Percentiles rank a stretch among this genome's conserved stretches.
These are phyloP conservation scores for Pseudopleuronectes americanus DNA, from an alignment of 2,797 vertebrate genomes.

Conservation along the genomic window DNA sequence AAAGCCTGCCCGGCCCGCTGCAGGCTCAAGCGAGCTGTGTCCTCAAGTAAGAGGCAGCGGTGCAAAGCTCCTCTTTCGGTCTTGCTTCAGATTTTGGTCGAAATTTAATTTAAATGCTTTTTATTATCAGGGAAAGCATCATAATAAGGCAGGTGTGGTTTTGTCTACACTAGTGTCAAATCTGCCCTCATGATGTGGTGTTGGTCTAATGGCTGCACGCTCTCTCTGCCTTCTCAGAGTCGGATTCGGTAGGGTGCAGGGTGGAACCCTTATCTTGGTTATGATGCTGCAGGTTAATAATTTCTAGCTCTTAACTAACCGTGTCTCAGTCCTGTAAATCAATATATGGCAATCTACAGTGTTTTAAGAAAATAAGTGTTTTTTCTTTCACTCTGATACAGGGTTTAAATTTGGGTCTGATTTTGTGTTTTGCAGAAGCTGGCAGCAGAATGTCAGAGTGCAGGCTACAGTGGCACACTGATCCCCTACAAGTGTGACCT, in stretches of 20 bases:
- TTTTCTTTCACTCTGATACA: background rate
- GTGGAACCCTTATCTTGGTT: constrained; percentile 14
- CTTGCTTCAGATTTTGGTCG: constrained; percentile 3
- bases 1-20: constrained; percentile 29
- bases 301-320: constrained; percentile 24
- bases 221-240: constrained; percentile 3
- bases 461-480: constrained; percentile 91
- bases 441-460: constrained; percentile 95
- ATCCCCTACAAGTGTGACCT: constrained; percentile 96
- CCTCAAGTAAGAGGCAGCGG: background rate
- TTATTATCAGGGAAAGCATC: background rate
- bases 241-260: constrained; percentile 24
- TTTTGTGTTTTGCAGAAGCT: constrained; percentile 86
- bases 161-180: background rate
- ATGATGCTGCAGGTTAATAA: constrained; percentile 34
- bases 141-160: background rate
- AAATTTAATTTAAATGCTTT: background rate
- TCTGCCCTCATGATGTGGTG: constrained; percentile 9
- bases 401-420: background rate
- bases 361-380: background rate
- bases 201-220: constrained; percentile 33
- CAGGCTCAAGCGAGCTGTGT: constrained; percentile 2
- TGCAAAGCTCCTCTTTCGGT: background rate
- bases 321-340: constrained; percentile 5
- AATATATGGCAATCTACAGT: background rate